Conservation (phyloP, 2,797 vertebrate genomes). For the Nothura maculosa region DNA sequence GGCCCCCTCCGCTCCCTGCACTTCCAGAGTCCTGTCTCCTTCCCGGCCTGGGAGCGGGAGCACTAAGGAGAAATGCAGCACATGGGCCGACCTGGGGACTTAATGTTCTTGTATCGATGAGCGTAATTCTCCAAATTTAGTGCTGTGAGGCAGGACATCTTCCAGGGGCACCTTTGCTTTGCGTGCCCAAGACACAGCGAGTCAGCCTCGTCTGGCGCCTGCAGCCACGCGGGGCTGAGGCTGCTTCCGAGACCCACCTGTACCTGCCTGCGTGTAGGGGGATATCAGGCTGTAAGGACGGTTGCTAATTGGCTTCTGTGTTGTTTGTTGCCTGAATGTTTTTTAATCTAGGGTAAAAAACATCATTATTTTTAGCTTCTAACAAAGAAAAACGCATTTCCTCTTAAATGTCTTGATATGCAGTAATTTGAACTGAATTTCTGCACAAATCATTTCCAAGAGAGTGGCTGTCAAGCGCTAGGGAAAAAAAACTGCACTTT, state of each 20-base stretch:
- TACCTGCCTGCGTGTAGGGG: neutral
- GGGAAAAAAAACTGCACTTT: conserved; percentile 37
- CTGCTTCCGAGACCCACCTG: conserved; percentile 1
- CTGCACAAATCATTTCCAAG: conserved; percentile 74
- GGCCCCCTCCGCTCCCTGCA: neutral
- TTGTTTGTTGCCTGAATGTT: conserved; percentile 25
- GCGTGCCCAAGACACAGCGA: neutral
- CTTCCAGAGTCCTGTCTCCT: neutral
- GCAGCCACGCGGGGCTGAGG: accelerated
- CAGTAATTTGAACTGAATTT: conserved; percentile 81
- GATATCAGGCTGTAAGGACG: conserved; percentile 31
- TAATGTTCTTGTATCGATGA: neutral
- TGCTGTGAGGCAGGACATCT: neutral
- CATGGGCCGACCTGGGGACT: neutral
- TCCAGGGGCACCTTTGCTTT: neutral
- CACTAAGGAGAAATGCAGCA: neutral
- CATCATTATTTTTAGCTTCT: conserved; percentile 71
- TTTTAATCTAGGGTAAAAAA: conserved; percentile 54
- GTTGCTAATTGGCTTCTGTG: conserved; percentile 75
- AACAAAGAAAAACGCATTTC: conserved; percentile 69
- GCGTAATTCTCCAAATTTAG: neutral
- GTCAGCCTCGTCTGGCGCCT: neutral
- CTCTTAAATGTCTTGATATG: conserved; percentile 67
- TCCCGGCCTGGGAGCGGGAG: neutral
- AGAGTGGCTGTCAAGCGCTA: conserved; percentile 77